Base-by-base conservation (phyloP, 2,113 vertebrate genomes). In the Trematomus loennbergii region DNA sequence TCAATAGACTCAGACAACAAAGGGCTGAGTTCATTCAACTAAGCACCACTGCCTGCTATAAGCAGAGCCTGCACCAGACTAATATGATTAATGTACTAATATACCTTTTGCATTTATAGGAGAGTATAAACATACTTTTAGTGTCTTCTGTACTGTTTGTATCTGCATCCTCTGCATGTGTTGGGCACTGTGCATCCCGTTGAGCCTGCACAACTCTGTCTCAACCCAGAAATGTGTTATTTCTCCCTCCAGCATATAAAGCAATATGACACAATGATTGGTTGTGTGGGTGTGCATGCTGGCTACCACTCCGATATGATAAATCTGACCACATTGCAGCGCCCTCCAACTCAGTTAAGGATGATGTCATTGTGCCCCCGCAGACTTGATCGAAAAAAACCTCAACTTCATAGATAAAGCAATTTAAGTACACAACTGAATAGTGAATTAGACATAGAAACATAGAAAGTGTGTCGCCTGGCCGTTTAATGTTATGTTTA, bases 1-100 rank as follows among this genome's bases (percentile, higher is more conserved):
- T 93, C 86, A 89, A 88, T 88, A 90, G 84, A 85, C 85, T 91
- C 92, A 92, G 94, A 95, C 95, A 94, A 95, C 94, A 95, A 95
- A 95, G 92, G 87, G 90, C 75, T 78, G 90, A 94, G 90, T 94
- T 94, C 61, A 86, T 90, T 79, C 83, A 93, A 93, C 88, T 92
- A 73, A 89, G 80, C 88, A 88, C 79, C 78, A 69, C 61, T 81
- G 83, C 67, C 75, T 75, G 69, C 69, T 85, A 36, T 58, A 66
- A 80, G 75, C 63, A 75, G 69, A 64, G 74, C 69, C 40, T 63
- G 52, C 59, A 67, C 66, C 50, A 72, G 71, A 22, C 43, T 66
- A 36, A 62, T 36, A 55, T 13, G 52, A 57, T 45, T 57, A 36
- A 40, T 59, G 18, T 53, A 45, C 50, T 57, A 48, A 40, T 59